Evolutionary conservation across 1,140 invertebrate species (phyloP).

Genomic region (Aphelinus atriplicis): DNA sequence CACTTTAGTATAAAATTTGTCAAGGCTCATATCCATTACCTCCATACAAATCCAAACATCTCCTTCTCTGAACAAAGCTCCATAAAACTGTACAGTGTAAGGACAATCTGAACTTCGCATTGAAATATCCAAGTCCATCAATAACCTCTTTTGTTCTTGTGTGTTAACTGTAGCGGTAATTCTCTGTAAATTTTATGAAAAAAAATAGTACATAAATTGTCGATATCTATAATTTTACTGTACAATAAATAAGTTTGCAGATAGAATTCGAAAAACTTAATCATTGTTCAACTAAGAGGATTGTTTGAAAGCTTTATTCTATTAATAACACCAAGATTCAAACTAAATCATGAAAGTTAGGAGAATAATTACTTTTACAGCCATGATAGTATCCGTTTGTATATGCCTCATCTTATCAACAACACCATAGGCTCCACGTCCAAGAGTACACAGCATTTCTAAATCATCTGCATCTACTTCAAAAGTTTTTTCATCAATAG

Average conservation of each 20-base stretch:
- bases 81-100: conserved; percentile 98
- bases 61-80: conserved; percentile 93
- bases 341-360: conserved; percentile 5
- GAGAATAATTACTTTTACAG: conserved; percentile 83
- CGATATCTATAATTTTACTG: too few relatives aligned
- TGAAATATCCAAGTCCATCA: conserved; percentile 96
- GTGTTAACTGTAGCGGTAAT: conserved; percentile 93
- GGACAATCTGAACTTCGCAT: conserved; percentile 95
- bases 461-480: conserved; percentile 92
- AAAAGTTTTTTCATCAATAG: conserved; percentile 85
- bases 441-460: conserved; percentile 87
- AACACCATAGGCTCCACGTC: conserved; percentile 94
- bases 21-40: conserved; percentile 97
- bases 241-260: too few relatives aligned
- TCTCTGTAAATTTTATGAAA: conserved; percentile 70
- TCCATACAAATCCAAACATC: conserved; percentile 99
- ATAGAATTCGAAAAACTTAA: too few relatives aligned
- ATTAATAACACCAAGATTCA: not conserved
- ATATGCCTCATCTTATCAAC: conserved; percentile 96
- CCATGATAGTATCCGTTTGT: conserved; percentile 89
- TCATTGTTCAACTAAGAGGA: too few relatives aligned
- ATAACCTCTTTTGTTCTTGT: conserved; percentile 90
- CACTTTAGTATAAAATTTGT: conserved; percentile 93
- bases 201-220: conserved; percentile 40
- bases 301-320: conserved; percentile 2